phyloP scores from a whole-genome alignment of 2,797 vertebrate genomes.

The Malurus leucopterus region DNA sequence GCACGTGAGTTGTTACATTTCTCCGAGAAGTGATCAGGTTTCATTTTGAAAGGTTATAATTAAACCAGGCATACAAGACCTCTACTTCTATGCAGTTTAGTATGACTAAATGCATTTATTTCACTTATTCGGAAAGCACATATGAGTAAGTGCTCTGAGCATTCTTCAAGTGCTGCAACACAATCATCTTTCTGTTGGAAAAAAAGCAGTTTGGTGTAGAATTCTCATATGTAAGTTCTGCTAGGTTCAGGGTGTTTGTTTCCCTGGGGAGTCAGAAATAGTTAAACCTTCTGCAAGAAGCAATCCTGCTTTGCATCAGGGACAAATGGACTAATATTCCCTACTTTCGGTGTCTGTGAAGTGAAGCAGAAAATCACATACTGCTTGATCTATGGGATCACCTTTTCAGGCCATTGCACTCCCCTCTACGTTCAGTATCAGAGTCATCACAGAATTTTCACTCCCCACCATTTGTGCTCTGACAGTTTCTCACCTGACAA shows the following conservation, averaged over 20 bases:
- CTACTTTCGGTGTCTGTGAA: background rate
- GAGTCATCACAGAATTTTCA: background rate
- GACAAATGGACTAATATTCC: background rate
- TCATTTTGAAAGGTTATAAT: background rate
- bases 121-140: background rate
- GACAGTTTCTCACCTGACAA: background rate
- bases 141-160: background rate
- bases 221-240: background rate
- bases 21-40: background rate
- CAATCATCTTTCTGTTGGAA: background rate
- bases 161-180: background rate
- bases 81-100: background rate
- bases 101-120: background rate
- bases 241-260: background rate
- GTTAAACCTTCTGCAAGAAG: background rate
- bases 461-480: background rate
- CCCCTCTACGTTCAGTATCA: background rate
- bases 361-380: background rate
- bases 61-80: background rate
- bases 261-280: background rate
- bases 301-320: background rate
- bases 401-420: background rate
- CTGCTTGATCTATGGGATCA: background rate
- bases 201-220: background rate
- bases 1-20: background rate